Base-by-base conservation (phyloP, 2,113 vertebrate genomes). In the Forbesichthys agassizii region DNA sequence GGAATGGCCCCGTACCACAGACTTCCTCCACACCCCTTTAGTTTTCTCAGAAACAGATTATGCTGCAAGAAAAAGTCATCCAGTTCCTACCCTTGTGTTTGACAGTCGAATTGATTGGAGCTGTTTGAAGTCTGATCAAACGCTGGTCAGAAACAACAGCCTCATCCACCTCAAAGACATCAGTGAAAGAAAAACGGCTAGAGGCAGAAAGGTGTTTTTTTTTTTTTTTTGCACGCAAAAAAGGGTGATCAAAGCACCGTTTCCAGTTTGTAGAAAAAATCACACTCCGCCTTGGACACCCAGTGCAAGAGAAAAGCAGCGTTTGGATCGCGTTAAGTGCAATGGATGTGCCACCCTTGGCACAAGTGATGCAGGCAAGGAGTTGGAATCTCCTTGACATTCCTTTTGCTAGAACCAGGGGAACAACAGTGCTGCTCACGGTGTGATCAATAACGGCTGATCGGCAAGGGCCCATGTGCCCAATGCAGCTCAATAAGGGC, bases 401-500 rank as follows among this genome's bases (percentile, higher is more conserved):
- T 33, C 59, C 71, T 16, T 53, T 14, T 8, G 6, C 20, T 11
- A 54, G 9, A 1, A 33, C 36, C 57, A 0, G n/a, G 49, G 71
- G 59, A 56, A 75, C 57, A 18, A 69, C 52, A 70, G 56, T 48
- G 0, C 64, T 67, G 63, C 18, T 61, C 66, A 65, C 16, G 4
- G 57, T 27, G 3, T 69, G 70, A 76, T 79, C 63, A 75, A 68
- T 76, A 58, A 71, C 77, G 54, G 58, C 62, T 71, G 80, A 71
- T 73, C 80, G 86, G 66, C 64, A 64, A 63, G 75, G 56, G 11
- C 18, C 48, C 18, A n/a, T 9, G 57, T 51, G 46, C 59, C 48
- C 57, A 33, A 27, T 65, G 65, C 51, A 48, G 0, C 49, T 64
- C 14, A 11, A 57, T 53, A 79, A 66, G 70, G 69, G 55, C 64